phyloP scores from a whole-genome alignment of 2,113 vertebrate species.

The Pelobates fuscus region DNA sequence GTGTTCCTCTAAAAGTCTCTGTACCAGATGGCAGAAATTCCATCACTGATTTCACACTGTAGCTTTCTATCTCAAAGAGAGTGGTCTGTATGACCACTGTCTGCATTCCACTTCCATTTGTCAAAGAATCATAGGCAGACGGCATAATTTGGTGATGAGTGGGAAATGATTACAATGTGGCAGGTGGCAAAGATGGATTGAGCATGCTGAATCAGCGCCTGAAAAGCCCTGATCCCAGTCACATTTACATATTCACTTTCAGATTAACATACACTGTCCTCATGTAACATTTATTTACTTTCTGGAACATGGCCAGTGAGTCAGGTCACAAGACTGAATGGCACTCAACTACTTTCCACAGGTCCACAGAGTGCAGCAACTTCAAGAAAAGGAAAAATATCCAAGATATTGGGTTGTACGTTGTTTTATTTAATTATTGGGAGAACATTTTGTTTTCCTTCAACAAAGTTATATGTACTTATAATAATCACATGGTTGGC shows the following conservation, averaged over 20 bases:
- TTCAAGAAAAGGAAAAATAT: no score
- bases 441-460: no score
- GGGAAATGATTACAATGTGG: slow-evolving; percentile 40
- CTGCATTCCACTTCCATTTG: slow-evolving; percentile 44
- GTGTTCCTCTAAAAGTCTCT: slow-evolving; percentile 21
- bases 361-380: no score
- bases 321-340: no score
- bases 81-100: slow-evolving; percentile 39
- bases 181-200: slow-evolving; percentile 36
- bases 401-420: no score
- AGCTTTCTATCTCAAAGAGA: slow-evolving; percentile 12
- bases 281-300: slow-evolving; percentile 10
- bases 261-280: slow-evolving; percentile 23
- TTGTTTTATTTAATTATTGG: no score
- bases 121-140: slow-evolving; percentile 41
- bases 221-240: neutral
- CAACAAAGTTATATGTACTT: no score
- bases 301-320: neutral
- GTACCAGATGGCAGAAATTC: slow-evolving; percentile 44
- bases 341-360: no score
- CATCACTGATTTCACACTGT: slow-evolving; percentile 41
- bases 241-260: neutral
- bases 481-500: no score
- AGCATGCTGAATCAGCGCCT: slow-evolving; percentile 28
- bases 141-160: slow-evolving; percentile 42